Conservation (phyloP, 2,888 invertebrate genomes). For the Sinhomidia bicolor region DNA sequence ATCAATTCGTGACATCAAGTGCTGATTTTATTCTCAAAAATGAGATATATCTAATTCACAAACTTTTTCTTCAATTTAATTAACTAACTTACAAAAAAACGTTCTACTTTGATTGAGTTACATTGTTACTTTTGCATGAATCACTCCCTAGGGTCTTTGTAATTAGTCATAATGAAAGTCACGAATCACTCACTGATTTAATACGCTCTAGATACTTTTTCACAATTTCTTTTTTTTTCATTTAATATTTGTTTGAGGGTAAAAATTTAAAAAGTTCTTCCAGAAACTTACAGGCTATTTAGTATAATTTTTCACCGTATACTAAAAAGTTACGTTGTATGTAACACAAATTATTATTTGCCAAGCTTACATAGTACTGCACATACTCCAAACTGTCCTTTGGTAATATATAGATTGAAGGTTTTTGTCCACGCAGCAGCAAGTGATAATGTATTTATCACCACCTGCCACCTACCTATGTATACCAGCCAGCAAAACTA, state of each 20-base stretch:
- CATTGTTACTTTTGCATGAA: background rate
- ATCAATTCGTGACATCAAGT: constrained; percentile 51
- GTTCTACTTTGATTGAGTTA: background rate
- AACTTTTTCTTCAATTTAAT: background rate
- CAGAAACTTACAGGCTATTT: too few species aligned
- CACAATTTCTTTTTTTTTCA: too few species aligned
- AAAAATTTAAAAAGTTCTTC: too few species aligned
- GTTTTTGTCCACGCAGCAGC: background rate
- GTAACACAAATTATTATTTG: background rate
- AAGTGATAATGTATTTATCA: constrained; percentile 8
- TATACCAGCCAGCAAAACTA: constrained; percentile 1
- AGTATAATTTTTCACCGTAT: too few species aligned
- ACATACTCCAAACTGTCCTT: background rate
- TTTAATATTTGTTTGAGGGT: too few species aligned
- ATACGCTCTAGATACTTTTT: too few species aligned
- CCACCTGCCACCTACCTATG: constrained; percentile 32
- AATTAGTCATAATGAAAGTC: too few species aligned
- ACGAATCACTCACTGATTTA: too few species aligned
- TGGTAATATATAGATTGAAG: background rate
- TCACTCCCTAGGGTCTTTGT: too few species aligned
- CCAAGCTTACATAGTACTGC: background rate
- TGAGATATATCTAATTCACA: background rate
- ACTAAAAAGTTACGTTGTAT: too few species aligned
- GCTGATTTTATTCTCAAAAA: background rate
- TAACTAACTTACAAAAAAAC: background rate